Conservation (phyloP, 2,888 invertebrate species). For the Microchrysa polita region DNA sequence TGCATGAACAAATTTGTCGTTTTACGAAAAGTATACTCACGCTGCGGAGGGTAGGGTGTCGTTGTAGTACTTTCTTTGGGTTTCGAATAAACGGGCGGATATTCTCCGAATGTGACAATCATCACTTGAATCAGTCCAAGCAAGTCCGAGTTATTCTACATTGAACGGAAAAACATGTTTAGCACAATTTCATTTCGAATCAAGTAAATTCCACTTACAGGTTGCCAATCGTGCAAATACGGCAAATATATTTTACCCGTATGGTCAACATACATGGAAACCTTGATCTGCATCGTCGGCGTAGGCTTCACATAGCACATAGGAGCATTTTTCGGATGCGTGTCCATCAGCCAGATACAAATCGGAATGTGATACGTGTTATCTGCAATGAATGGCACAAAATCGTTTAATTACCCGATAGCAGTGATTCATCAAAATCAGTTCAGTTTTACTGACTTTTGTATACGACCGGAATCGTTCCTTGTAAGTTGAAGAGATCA, state of each 20-base stretch:
- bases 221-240: slow-evolving; percentile 94
- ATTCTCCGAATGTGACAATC: slow-evolving; percentile 91
- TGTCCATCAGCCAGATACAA: slow-evolving; percentile 95
- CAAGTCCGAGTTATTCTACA: slow-evolving; percentile 79
- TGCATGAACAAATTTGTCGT: no score
- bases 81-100: slow-evolving; percentile 91
- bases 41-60: slow-evolving; percentile 68
- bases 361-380: slow-evolving; percentile 95
- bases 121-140: slow-evolving; percentile 89
- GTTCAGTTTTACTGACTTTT: slow-evolving; percentile 71
- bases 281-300: slow-evolving; percentile 92
- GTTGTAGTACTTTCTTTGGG: slow-evolving; percentile 66
- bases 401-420: neutral
- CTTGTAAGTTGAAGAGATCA: slow-evolving; percentile 84
- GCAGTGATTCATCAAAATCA: slow-evolving; percentile 29
- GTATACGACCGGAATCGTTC: slow-evolving; percentile 92
- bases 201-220: slow-evolving; percentile 64
- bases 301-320: slow-evolving; percentile 96
- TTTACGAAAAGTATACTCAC: slow-evolving; percentile 56
- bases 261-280: slow-evolving; percentile 92
- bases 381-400: slow-evolving; percentile 64
- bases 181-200: neutral
- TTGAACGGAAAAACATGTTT: slow-evolving; percentile 45
- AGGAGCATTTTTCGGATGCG: slow-evolving; percentile 96
- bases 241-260: slow-evolving; percentile 97